Evolutionary conservation across 2,888 invertebrate species (phyloP), one percentile per base, ranked within the genome.

Genomic region (Holacanthella duospinosa): DNA sequence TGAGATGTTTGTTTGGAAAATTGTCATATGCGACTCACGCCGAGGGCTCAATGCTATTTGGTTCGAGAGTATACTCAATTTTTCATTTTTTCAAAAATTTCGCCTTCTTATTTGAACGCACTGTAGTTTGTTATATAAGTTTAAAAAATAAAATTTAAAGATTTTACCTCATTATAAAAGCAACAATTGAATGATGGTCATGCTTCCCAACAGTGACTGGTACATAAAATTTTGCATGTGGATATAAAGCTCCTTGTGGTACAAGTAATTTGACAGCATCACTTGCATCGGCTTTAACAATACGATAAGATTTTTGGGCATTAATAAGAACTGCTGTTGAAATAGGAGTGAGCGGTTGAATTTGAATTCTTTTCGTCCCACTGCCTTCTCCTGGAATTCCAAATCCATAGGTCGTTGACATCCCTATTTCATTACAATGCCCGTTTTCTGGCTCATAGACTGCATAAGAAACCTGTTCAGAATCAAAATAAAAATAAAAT

Each of bases 211-310:
- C 82, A 75, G 92, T 91, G 29, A 93, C 92, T 1, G 94, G 93
- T 27, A 94, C 85, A 78, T 94, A 91, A 73, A 95, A 82, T 74
- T 89, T 85, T 36, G 93, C 89, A 75, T 89, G 85, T 2, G 94
- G 93, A 78, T 91, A 93, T 21, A 94, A 81, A 0, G 92, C 88
- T 59, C 88, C 88, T 75, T 92, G 87, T 0, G 95, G 94, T 61
- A 94, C 82, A 63, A 93, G 80, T 70, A 95, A 85, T 1, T 89
- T 87, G 27, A 94, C 82, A 64, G 88, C 86, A 66, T 93, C 90
- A 62, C 71, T 71, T n/a, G 68, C 71, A 71, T 88, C 87, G 56
- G 91, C 85, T 66, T 87, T 85, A 62, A 92, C 82, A 76, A 93
- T 91, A 73, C 90, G 86, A 76, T 90, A 93, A 1, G 87, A 85